Conservation (phyloP, 2,113 vertebrate species). For the Sakesphorus luctuosus region DNA sequence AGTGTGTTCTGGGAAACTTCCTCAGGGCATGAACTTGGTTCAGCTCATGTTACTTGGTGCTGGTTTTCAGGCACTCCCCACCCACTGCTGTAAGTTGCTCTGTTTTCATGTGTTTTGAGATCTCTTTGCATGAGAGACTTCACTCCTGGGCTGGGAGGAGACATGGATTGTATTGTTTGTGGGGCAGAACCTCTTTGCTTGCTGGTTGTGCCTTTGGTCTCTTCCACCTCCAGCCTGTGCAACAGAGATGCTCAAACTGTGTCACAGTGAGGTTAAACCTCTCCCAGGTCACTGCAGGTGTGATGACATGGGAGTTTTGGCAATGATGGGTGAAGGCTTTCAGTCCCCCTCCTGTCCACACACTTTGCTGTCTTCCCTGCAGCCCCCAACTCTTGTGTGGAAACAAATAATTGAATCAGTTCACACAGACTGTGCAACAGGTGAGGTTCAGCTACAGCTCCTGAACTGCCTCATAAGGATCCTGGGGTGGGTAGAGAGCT, state of each 20-base stretch:
- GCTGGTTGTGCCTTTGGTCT: not conserved
- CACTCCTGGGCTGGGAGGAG: not conserved
- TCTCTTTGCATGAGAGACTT: not conserved
- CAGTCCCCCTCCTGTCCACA: not conserved
- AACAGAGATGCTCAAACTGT: fast-evolving
- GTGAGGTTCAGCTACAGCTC: not conserved
- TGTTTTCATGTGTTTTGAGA: not conserved
- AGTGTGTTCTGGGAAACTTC: not conserved
- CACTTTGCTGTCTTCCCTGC: not conserved
- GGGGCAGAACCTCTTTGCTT: not conserved
- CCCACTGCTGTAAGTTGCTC: not conserved
- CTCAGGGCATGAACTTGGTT: not conserved
- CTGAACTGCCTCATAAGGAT: not conserved
- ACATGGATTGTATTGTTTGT: not conserved
- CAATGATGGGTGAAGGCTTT: not conserved
- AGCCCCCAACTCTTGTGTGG: not conserved
- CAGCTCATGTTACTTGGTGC: not conserved
- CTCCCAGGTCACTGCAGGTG: not conserved
- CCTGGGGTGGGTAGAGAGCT: not conserved
- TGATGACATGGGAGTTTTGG: not conserved
- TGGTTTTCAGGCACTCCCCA: not conserved
- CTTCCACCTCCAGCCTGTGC: not conserved
- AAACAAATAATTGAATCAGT: not conserved
- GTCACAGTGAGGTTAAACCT: not conserved
- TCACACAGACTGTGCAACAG: not conserved